Base-by-base conservation (phyloP, 1,140 invertebrate genomes). In the Leucophenga varia region DNA sequence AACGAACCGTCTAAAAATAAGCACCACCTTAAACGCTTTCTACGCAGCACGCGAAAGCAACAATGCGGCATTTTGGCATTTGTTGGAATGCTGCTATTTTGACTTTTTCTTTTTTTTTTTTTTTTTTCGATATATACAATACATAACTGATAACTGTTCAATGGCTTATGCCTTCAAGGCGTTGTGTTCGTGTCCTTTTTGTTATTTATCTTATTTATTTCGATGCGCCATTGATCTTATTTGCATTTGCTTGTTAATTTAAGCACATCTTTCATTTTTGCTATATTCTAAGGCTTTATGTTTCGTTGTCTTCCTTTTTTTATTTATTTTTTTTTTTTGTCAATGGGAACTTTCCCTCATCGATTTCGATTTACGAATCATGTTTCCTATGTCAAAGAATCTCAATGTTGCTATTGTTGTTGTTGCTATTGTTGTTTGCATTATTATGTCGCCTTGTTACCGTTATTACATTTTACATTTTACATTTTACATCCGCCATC, bases 281-380 rank as follows among this genome's bases (percentile, higher is more conserved):
- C n/a, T n/a, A n/a, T n/a, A n/a, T n/a, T n/a, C n/a, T n/a, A n/a
- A n/a, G n/a, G n/a, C n/a, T n/a, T n/a, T n/a, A n/a, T n/a, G n/a
- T n/a, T n/a, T n/a, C n/a, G n/a, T n/a, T n/a, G n/a, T 70, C 65
- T 70, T 67, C 52, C 52, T 59, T 70, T 61, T 68, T 65, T 65
- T 65, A 63, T 25, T 25, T 25, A 25, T 25, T 25, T 25, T 25
- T 25, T 25, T 25, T 25, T 25, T 25, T 25, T 25, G 22, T 6
- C 22, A n/a, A n/a, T n/a, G n/a, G n/a, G n/a, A n/a, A n/a, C n/a
- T n/a, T n/a, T n/a, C 43, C 47, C 51, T 61, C 61, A 55, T 58
- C 55, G 61, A 53, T 47, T 32, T 31, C 47, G 44, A 39, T 50
- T 43, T 51, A n/a, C n/a, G n/a, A n/a, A n/a, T 31, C 52, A 49